Base-by-base conservation (phyloP, 2,888 invertebrate genomes). In the Chrysomela aeneicollis region DNA sequence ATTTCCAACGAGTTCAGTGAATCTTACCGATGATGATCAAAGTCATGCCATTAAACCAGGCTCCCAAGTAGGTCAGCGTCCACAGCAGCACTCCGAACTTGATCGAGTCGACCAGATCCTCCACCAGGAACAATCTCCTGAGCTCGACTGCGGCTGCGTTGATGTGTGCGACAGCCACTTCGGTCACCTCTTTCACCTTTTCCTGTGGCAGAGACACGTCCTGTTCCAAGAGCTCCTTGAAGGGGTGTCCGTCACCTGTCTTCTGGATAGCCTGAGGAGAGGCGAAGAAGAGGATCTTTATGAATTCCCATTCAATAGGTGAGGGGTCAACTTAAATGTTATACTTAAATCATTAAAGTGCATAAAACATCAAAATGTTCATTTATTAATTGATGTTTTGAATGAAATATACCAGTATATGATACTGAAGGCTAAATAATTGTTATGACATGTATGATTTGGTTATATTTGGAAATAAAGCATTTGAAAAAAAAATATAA, bases 1-100 rank as follows among this genome's bases (percentile, higher is more conserved):
- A n/a, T n/a, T n/a, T n/a, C n/a, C n/a, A n/a, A n/a, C 17, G 9
- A 3, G 18, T 59, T 55, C 53, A 12, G 4, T 2, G 18, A 53
- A 26, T 17, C 87, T 85, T 82, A 96, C 97, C 93, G 81, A 98
- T 89, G 81, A 98, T 97, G 81, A 98, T 91, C 78, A 99, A 90
- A 76, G 98, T 97, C 92, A 98, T 94, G 84, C 98, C 98, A 85
- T 98, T 98, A 88, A 99, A 98, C 94, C 97, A 98, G 78, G 97
- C 92, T 80, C 98, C 98, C 79, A 98, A 88, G 84, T 98, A 98
- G 68, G 98, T 98, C 85, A 98, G 89, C 79, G 93, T 92, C 97
- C 97, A 98, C 82, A 98, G 88, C 79, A 96, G 86, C 75, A 96
- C 90, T 76, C 93, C 96, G 85, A 98, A 98, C 88, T 98, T 95